Percentiles rank a stretch among this genome's conserved stretches.
These are phyloP conservation scores for Corbicula japonica DNA, from an alignment of 2,888 invertebrate species.

Conservation along the genomic window DNA sequence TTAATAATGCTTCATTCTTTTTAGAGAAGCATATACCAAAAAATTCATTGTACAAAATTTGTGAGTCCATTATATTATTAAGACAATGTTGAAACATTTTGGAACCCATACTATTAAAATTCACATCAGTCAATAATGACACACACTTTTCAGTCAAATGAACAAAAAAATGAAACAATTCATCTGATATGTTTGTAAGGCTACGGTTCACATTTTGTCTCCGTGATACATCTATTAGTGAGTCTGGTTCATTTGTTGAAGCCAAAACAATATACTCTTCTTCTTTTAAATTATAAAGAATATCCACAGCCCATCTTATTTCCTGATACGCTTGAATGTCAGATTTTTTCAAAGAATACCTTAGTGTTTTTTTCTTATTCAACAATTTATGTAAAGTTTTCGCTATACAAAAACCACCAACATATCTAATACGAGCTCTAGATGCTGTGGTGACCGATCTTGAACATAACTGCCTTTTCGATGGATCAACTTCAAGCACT, in stretches of 20 bases:
- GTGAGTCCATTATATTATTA: no score
- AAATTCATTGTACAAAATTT: neutral
- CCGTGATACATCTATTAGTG: slow-evolving; percentile 5
- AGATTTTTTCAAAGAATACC: neutral
- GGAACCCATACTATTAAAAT: no score
- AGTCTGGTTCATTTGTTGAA: slow-evolving; percentile 6
- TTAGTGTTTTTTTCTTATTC: neutral
- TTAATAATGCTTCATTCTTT: neutral
- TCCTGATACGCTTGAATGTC: neutral
- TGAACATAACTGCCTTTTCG: no score
- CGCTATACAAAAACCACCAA: slow-evolving; percentile 9
- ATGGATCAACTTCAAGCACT: neutral
- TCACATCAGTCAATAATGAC: neutral
- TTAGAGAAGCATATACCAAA: neutral
- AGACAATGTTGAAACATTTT: no score
- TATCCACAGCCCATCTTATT: neutral
- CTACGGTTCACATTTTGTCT: neutral
- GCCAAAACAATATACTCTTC: slow-evolving; percentile 3
- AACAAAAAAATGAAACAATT: slow-evolving; percentile 1
- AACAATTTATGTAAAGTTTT: slow-evolving; percentile 2
- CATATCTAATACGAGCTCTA: slow-evolving; percentile 4
- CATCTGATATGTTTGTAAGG: slow-evolving; percentile 22
- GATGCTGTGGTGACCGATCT: slow-evolving; percentile 14
- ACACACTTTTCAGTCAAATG: neutral
- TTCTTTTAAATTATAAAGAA: neutral